A percentile compares a stretch with the other conserved stretches of the same genome.
Evolutionary conservation across 35 echinoderm and acorn worm genomes (phyloP).

Genomic region (Apostichopus californicus): DNA sequence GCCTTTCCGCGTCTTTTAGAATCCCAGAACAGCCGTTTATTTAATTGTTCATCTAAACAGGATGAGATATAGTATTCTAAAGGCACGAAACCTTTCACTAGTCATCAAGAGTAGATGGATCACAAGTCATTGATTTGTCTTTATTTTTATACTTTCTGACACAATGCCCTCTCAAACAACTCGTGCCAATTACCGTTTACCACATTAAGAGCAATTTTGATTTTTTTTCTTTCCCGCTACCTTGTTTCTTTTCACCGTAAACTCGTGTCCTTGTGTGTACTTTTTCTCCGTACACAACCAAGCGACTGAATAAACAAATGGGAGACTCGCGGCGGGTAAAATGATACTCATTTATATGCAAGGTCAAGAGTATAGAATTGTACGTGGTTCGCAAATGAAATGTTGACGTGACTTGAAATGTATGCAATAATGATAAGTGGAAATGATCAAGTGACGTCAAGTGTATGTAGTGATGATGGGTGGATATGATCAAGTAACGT

Average conservation of each 20-base stretch:
- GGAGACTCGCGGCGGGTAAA: no score
- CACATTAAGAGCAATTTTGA: constrained; percentile 18
- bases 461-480: no score
- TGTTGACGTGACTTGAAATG: no score
- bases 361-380: no score
- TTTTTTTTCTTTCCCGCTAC: background rate
- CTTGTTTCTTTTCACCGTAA: background rate
- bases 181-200: background rate
- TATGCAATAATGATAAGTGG: no score
- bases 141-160: constrained; percentile 7
- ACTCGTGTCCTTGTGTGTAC: background rate
- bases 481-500: no score
- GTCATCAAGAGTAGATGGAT: background rate
- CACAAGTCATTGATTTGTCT: background rate
- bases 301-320: no score
- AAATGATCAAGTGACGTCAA: no score
- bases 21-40: constrained; percentile 4
- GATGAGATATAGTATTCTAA: background rate
- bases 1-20: background rate
- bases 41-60: constrained; percentile 9
- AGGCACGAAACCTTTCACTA: background rate
- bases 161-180: background rate
- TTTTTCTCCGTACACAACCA: background rate
- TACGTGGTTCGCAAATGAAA: no score
- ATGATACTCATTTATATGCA: no score